Percentiles rank a stretch among this genome's conserved stretches.
Evolutionary conservation across 1,140 invertebrate species (phyloP).

Genomic region (Bathynomus jamesi): DNA sequence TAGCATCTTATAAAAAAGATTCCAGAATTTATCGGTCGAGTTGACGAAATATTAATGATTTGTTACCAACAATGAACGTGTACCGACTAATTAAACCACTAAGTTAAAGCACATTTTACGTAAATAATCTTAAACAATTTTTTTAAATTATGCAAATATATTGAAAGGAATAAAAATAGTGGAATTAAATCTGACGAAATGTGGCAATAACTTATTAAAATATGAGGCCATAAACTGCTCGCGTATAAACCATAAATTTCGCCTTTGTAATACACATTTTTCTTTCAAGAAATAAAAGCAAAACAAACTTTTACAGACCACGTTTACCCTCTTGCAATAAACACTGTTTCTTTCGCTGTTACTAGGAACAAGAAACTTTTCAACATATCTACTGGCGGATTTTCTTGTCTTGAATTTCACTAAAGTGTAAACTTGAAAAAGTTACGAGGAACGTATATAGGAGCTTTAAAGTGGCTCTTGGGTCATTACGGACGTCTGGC

Average conservation of each 20-base stretch:
- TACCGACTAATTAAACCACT: too few species aligned
- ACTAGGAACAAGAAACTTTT: neutral
- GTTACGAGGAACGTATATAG: neutral
- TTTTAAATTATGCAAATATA: too few species aligned
- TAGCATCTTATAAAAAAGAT: too few species aligned
- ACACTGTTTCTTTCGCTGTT: too few species aligned
- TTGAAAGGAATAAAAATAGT: too few species aligned
- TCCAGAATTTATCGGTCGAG: too few species aligned
- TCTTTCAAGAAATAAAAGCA: neutral
- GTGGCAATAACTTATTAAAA: neutral
- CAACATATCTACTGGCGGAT: neutral
- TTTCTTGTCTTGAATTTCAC: neutral
- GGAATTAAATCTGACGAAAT: constrained; percentile 1
- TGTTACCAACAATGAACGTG: too few species aligned
- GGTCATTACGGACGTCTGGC: neutral
- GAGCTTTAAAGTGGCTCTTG: neutral
- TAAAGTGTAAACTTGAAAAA: neutral
- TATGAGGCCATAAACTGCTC: neutral
- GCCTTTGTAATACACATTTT: neutral
- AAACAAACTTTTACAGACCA: too few species aligned
- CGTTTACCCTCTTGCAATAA: too few species aligned
- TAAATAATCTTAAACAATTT: too few species aligned
- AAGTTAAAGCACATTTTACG: too few species aligned
- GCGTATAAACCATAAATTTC: neutral
- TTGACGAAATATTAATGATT: too few species aligned